Percentiles rank a stretch among this genome's conserved stretches.
Evolutionary conservation across 2,888 invertebrate species (phyloP).

Genomic region (Bellardia pandia): DNA sequence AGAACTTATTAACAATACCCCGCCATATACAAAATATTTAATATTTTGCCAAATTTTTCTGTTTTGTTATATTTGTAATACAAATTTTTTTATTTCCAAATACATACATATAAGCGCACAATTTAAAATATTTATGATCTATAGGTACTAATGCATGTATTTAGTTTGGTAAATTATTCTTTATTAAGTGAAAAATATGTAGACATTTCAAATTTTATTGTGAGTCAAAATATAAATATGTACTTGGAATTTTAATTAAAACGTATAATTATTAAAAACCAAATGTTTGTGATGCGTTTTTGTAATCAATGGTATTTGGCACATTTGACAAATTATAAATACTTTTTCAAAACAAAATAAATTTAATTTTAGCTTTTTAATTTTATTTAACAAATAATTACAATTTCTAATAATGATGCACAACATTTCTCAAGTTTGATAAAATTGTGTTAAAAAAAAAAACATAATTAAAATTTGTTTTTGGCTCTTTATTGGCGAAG

Average conservation of each 20-base stretch:
- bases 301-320: constrained; percentile 58
- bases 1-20: constrained; percentile 52
- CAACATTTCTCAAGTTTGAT: constrained; percentile 32
- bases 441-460: constrained; percentile 43
- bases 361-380: too few species aligned
- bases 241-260: constrained; percentile 70
- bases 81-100: background rate
- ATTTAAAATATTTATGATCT: constrained; percentile 31
- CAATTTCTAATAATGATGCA: constrained; percentile 51
- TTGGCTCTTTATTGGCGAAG: background rate
- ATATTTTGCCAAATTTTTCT: constrained; percentile 25
- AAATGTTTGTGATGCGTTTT: constrained; percentile 59
- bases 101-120: background rate
- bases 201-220: constrained; percentile 28
- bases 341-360: constrained; percentile 9
- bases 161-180: background rate
- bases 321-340: constrained; percentile 58
- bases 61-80: constrained; percentile 10
- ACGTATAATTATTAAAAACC: constrained; percentile 49
- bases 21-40: constrained; percentile 31
- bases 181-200: constrained; percentile 31
- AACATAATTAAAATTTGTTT: constrained; percentile 47
- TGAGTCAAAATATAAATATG: constrained; percentile 48
- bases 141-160: background rate
- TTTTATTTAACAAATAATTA: constrained; percentile 7